phyloP scores from a whole-genome alignment of 2,888 invertebrate genomes.

The Morpho deidamia region DNA sequence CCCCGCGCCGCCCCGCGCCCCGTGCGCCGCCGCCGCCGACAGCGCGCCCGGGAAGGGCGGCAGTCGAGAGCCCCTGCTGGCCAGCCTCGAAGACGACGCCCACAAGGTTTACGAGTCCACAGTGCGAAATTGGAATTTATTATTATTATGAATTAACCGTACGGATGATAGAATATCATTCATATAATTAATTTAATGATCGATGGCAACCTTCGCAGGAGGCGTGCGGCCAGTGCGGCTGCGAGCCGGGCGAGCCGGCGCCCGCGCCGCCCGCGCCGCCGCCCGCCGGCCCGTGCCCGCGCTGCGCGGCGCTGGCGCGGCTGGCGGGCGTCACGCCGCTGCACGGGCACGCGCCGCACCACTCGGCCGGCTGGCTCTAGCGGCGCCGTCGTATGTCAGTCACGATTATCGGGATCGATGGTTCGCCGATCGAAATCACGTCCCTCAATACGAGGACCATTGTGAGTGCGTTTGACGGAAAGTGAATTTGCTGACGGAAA shows the following conservation, averaged over 20 bases:
- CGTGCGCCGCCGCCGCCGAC: slow-evolving; percentile 23
- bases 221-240: slow-evolving; percentile 29
- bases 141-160: too few species aligned
- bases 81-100: slow-evolving; percentile 72
- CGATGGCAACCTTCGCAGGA: slow-evolving; percentile 11
- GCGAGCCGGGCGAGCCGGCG: slow-evolving; percentile 19
- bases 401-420: too few species aligned
- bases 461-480: too few species aligned
- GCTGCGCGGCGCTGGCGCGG: slow-evolving; percentile 80
- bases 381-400: slow-evolving; percentile 6
- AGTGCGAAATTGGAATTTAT: too few species aligned
- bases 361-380: slow-evolving; percentile 84
- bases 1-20: slow-evolving; percentile 35
- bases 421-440: too few species aligned
- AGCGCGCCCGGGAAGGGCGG: slow-evolving; percentile 40
- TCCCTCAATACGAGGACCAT: too few species aligned
- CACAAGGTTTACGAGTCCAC: slow-evolving; percentile 51
- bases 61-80: slow-evolving; percentile 82
- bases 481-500: too few species aligned
- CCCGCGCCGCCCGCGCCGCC: slow-evolving; percentile 11
- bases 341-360: slow-evolving; percentile 82
- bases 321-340: slow-evolving; percentile 86
- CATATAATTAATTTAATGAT: too few species aligned
- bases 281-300: slow-evolving; percentile 53
- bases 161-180: too few species aligned